Evolutionary conservation across 2,797 vertebrate species (phyloP), one percentile per base, ranked within the genome.

Genomic region (Philypnodon macrostomus): DNA sequence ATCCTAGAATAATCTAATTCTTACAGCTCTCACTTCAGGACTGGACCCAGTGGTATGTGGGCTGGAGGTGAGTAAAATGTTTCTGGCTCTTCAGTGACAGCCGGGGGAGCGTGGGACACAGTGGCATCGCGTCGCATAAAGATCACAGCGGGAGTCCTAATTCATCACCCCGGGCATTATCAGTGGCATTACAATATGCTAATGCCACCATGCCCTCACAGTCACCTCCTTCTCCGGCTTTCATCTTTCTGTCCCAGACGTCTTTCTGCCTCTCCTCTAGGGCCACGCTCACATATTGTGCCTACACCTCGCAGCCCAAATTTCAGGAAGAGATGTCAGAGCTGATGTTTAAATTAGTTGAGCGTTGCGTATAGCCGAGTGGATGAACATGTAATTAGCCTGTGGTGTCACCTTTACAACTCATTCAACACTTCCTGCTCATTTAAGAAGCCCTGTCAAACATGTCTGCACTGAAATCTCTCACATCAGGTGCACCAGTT

Each of bases 111-210:
- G 53, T 4, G 73, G 69, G 79, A 77, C 61, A 48, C 23, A 38
- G 75, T 77, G 80, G 76, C 69, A 73, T 72, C 69, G 74, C 51
- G 32, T 50, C 31, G 61, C 77, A 33, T 57, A 66, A 75, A 80
- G 73, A 85, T 80, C 81, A 59, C 65, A 50, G 73, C 72, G 66
- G 77, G 82, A 75, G 63, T 70, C 47, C 65, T 84, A 81, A 88
- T 85, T 86, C 79, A 79, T 84, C 77, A 81, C 76, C 77, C 70
- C 69, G 49, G 76, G 79, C 73, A 49, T 82, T 73, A 75, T 79
- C 70, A 65, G 75, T 72, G 67, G 70, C 70, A 81, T 88, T 84
- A 86, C 75, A 81, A 81, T 86, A 88, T 89, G 83, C 76, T 83
- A 88, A 86, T 88, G 29, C 67, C 52, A 33, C 10, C n/a, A 30